Base-by-base conservation (phyloP, 2,113 vertebrate genomes). In the Passer domesticus region DNA sequence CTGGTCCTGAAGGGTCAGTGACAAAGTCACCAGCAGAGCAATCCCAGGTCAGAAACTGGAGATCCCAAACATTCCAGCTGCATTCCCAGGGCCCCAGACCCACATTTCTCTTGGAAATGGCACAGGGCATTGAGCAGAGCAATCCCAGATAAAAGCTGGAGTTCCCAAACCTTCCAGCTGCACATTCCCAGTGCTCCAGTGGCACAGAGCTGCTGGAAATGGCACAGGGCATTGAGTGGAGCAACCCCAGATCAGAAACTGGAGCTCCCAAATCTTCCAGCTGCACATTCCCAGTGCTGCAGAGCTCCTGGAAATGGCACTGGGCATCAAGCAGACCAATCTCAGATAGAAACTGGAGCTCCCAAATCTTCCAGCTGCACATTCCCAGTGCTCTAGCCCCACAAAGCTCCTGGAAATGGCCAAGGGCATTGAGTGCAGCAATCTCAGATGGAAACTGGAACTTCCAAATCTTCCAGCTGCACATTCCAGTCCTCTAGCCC, bases 121-220 rank as follows among this genome's bases (percentile, higher is more conserved):
- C 46, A 46, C 4, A 24, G 35, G 13, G 28, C 3, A 60, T 8
- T 0, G 0, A 39, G 28, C 4, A 11, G 7, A 66, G 7, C 43
- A 66, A 46, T 17, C 15, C 7, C 21, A 33, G 63, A 66, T 3
- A 3, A 7, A 33, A 66, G 24, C 13, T 63, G 43, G 15, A 66
- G 21, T 5, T 66, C 4, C 22, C 11, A 46, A n/a, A 66, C 3
- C 1, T 28, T 62, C 37, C 35, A 60, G 24, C 59, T 37, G 21
- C 31, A 28, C 25, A 28, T 28, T 63, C 35, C 39, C 19, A 43
- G 39, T 20, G 37, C 17, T n/a, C n/a, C n/a, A n/a, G n/a, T n/a
- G n/a, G n/a, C n/a, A n/a, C n/a, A 46, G 44, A 46, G 44, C 19
- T 73, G 16, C 52, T 44, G 31, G 6, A 4, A 39, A 3, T 15